Base-by-base conservation (phyloP, 2,797 vertebrate genomes). In the Gorsachius magnificus region DNA sequence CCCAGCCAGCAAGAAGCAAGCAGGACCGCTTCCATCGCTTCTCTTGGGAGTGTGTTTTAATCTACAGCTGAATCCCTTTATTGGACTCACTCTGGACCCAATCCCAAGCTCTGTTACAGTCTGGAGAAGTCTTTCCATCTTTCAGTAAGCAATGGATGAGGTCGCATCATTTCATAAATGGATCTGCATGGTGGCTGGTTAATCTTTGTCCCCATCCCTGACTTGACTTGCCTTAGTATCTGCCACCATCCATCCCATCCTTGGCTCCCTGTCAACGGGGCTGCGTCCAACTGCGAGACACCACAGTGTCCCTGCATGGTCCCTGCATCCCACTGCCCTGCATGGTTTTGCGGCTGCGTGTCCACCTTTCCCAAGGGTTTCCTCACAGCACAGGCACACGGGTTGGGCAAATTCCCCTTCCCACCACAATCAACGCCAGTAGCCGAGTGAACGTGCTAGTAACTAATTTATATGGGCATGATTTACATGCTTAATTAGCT, bases 401-500 rank as follows among this genome's bases (percentile, higher is more conserved):
- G 46, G 35, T 61, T 0, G 0, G 10, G 3, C 0, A 1, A 50
- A 68, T 82, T 53, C 48, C 36, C 45, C 50, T 89, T 77, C 54
- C 75, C 68, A 8, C 38, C 0, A 0, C 58, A 53, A 26, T 72
- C 74, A 26, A 72, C 0, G 1, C 31, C 54, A 50, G 64, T 33
- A 31, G 81, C 86, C 90, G 36, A 71, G 45, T 5, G 70, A 71
- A 87, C 1, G 1, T 48, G 76, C 68, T 48, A 43, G 76, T 16
- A 79, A 45, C 85, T 96, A 48, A 96, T 94, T 88, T 63, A 88
- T 72, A 26, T 26, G 70, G 63, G 87, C 51, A 72, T 79, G 80
- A 94, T 90, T 95, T 90, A 88, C 96, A 93, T 84, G 93, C 85
- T 94, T 91, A 86, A 95, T 95, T 90, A 95, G 87, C 85, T 84